Base-by-base conservation (phyloP, 2,113 vertebrate genomes). In the Lagenorhynchus albirostris region DNA sequence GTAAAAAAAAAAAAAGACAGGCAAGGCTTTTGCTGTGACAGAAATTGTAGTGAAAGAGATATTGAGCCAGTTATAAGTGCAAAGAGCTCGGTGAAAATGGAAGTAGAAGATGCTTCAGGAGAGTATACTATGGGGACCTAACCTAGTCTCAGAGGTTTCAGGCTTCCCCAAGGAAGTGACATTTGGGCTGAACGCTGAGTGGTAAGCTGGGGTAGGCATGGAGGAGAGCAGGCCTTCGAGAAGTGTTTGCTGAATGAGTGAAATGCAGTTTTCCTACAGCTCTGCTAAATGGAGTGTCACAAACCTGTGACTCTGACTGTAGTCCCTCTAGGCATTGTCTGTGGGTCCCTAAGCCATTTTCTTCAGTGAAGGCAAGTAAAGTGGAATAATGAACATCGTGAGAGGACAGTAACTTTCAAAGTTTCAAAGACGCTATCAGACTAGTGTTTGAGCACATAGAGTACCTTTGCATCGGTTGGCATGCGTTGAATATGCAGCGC, bases 61-160 rank as follows among this genome's bases (percentile, higher is more conserved):
- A 74, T 33, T 67, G 60, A 81, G 41, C 26, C 38, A 60, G 21
- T 44, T 65, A 0, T 15, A 87, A 73, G 47, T 36, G 38, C 58
- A 68, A 55, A 94, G 41, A 80, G 38, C 70, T 95, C 53, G 96
- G 70, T 96, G 88, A 95, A 98, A 97, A 88, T 81, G 97, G 96
- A 97, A 98, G 94, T 95, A 4, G 38, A 62, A 58, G 18, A 74
- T 74, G 80, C 65, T 81, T 92, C 47, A 10, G 73, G 33, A 89
- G 91, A 60, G 60, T 47, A 33, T n/a, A 53, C 60, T 62, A 33
- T 29, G n/a, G 63, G 79, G 73, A 92, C 94, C 80, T 96, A 84
- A 95, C 92, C 97, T 97, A 74, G 95, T 76, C 70, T 97, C 31
- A 0, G 83, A 97, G 98, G 96, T 97, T 94, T 98, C 92, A 93